Evolutionary conservation across 2,888 invertebrate species (phyloP).

Genomic region (Yponomeuta sedellus): DNA sequence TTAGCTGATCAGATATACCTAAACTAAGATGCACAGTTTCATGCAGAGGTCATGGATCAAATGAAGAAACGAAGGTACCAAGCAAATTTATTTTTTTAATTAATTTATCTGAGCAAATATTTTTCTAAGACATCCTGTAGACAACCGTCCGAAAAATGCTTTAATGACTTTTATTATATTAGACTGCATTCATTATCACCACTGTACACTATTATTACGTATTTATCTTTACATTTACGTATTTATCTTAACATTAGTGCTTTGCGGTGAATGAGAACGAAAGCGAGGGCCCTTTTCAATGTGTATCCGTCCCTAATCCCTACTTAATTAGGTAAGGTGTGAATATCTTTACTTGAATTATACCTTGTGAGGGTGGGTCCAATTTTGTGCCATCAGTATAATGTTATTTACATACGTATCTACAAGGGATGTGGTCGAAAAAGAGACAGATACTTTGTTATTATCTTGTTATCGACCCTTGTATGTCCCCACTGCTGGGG

Average conservation of each 20-base stretch:
- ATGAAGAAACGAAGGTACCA: too few species aligned
- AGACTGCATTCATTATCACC: constrained; percentile 39
- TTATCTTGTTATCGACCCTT: too few species aligned
- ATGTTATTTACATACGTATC: constrained; percentile 52
- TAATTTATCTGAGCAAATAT: too few species aligned
- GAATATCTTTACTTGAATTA: constrained; percentile 62
- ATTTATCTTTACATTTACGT: too few species aligned
- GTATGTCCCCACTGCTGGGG: too few species aligned
- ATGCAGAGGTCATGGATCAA: too few species aligned
- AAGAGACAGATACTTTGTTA: constrained; percentile 57
- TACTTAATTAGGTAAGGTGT: constrained; percentile 71
- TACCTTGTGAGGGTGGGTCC: constrained; percentile 60
- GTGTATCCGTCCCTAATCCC: constrained; percentile 64
- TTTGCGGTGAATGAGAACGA: constrained; percentile 36
- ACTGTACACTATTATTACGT: constrained; percentile 49
- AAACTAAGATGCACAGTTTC: not conserved
- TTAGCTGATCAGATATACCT: not conserved
- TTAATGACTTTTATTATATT: constrained; percentile 28
- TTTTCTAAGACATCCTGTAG: too few species aligned
- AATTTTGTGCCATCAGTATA: constrained; percentile 33
- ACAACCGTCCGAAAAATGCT: not conserved
- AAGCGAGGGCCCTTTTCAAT: constrained; percentile 43
- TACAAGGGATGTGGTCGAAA: constrained; percentile 58
- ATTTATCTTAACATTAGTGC: constrained; percentile 42
- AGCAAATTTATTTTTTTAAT: too few species aligned